A percentile compares a stretch with the other conserved stretches of the same genome.
Evolutionary conservation across 2,888 invertebrate species (phyloP).

Genomic region (Pogonocherus hispidulus): DNA sequence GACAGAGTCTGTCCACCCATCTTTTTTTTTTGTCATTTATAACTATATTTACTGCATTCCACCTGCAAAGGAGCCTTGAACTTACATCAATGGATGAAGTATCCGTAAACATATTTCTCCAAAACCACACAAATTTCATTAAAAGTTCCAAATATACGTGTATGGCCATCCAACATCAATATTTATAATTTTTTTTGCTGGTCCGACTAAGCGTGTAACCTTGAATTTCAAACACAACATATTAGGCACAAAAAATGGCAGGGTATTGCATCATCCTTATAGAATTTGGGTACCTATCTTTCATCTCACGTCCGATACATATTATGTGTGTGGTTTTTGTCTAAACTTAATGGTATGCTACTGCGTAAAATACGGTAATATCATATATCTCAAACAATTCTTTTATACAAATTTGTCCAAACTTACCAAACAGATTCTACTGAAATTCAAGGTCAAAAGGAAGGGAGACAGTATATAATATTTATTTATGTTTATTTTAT

Average conservation of each 20-base stretch:
- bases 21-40: no score
- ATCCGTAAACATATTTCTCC: neutral
- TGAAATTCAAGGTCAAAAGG: no score
- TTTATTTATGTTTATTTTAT: no score
- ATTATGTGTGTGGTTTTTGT: neutral
- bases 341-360: neutral
- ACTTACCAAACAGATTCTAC: no score
- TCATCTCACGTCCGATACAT: neutral
- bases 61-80: neutral
- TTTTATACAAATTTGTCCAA: no score
- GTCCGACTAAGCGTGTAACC: neutral
- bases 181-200: conserved; percentile 11
- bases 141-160: neutral
- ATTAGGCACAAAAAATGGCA: conserved; percentile 17
- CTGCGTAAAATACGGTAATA: neutral
- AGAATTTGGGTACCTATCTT: neutral
- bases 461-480: no score
- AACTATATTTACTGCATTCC: neutral
- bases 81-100: neutral
- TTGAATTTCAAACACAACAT: conserved; percentile 8
- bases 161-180: conserved; percentile 3
- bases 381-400: no score
- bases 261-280: conserved; percentile 13
- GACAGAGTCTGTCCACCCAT: no score
- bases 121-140: no score